Conservation (phyloP, 2,888 invertebrate species). For the Acanthopleura granulata region DNA sequence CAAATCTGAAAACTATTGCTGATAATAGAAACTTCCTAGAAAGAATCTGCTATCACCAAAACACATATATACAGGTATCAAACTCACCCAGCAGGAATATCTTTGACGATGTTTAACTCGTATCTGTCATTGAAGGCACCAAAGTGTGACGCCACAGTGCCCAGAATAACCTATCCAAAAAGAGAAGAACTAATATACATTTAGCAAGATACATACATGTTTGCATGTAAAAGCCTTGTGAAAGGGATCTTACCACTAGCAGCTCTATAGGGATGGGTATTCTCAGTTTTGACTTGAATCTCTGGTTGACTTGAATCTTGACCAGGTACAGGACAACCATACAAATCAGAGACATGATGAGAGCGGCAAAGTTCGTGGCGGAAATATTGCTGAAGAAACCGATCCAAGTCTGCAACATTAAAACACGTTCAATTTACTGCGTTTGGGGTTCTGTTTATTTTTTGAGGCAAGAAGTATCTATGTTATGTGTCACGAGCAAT, state of each 20-base stretch:
- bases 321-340: constrained; percentile 76
- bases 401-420: constrained; percentile 73
- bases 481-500: too few relatives aligned
- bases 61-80: neutral
- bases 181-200: neutral
- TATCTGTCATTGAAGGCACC: constrained; percentile 74
- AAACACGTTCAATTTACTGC: too few relatives aligned
- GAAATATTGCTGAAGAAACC: constrained; percentile 75
- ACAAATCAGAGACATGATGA: constrained; percentile 79
- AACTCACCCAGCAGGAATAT: constrained; percentile 84
- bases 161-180: constrained; percentile 54
- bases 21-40: too few relatives aligned
- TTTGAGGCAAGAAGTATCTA: too few relatives aligned
- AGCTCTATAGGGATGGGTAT: constrained; percentile 89
- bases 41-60: neutral
- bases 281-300: constrained; percentile 66
- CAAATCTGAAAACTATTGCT: too few relatives aligned
- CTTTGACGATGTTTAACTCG: constrained; percentile 77
- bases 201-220: constrained; percentile 12
- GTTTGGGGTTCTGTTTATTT: too few relatives aligned
- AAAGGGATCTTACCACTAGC: constrained; percentile 75
- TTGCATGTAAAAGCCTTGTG: too few relatives aligned
- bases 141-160: constrained; percentile 77
- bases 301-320: constrained; percentile 70
- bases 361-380: constrained; percentile 77